Conservation (phyloP, 2,888 invertebrate species). For the Ophion costatus region DNA sequence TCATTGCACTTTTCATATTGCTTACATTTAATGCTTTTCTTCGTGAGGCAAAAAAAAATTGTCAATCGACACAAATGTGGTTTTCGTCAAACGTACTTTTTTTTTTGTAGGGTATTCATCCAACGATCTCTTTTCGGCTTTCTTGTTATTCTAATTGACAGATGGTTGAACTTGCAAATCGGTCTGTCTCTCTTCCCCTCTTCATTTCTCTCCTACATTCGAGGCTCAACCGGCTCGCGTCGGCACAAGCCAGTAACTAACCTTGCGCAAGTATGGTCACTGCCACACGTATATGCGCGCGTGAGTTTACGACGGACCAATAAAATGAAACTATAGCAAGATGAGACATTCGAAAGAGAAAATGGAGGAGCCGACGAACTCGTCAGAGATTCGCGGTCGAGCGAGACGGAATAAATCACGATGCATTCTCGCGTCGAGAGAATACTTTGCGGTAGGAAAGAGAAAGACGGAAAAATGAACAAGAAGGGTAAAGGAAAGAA, state of each 20-base stretch:
- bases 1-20: background rate
- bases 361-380: slow-evolving; percentile 26
- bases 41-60: background rate
- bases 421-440: slow-evolving; percentile 26
- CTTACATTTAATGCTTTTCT: background rate
- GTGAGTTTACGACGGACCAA: background rate
- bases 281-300: background rate
- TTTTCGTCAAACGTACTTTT: background rate
- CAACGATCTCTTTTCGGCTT: background rate
- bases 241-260: slow-evolving; percentile 46
- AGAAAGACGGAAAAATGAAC: background rate
- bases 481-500: slow-evolving; percentile 1
- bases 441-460: slow-evolving; percentile 6
- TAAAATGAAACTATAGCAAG: slow-evolving; percentile 7
- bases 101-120: background rate
- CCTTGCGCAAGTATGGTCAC: slow-evolving; percentile 45
- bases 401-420: slow-evolving; percentile 49
- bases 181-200: background rate
- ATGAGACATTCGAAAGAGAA: slow-evolving; percentile 7
- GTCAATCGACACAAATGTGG: background rate
- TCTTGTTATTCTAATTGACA: slow-evolving; percentile 13
- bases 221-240: background rate
- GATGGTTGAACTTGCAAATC: slow-evolving; percentile 35
- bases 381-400: slow-evolving; percentile 49
- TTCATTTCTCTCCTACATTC: background rate